Evolutionary conservation across 2,888 invertebrate genomes (phyloP).

Genomic region (Mimas tiliae): DNA sequence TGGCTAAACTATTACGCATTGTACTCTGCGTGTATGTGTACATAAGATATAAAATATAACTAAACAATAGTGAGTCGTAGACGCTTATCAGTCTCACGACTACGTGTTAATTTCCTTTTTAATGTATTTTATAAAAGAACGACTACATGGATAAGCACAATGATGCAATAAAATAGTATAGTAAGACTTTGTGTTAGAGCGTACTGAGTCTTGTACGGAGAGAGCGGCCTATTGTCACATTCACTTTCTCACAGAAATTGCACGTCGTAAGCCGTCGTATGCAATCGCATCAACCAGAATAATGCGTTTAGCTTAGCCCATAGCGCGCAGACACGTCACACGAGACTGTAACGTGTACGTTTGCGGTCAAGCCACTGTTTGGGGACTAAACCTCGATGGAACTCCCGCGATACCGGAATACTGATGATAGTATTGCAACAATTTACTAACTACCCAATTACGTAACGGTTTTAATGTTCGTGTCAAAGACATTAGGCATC

Average conservation of each 20-base stretch:
- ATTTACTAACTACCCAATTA: neutral
- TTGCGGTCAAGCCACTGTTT: too few relatives aligned
- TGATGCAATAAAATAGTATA: neutral
- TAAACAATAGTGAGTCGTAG: neutral
- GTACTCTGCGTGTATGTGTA: too few relatives aligned
- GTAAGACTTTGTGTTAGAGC: neutral
- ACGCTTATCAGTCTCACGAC: neutral
- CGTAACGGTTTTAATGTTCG: neutral
- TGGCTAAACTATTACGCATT: too few relatives aligned
- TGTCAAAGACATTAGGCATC: neutral
- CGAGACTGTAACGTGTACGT: too few relatives aligned
- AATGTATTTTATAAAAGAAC: too few relatives aligned
- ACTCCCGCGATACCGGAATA: constrained; percentile 17
- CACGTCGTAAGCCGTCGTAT: constrained; percentile 30
- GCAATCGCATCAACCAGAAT: constrained; percentile 33
- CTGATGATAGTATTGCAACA: constrained; percentile 24
- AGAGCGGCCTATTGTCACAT: constrained; percentile 49
- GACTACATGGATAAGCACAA: neutral
- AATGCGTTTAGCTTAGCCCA: neutral
- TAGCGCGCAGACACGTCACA: neutral
- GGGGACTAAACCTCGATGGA: constrained; percentile 14
- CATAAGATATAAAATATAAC: too few relatives aligned
- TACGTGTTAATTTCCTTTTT: neutral
- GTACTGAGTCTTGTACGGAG: constrained; percentile 39
- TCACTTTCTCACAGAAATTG: constrained; percentile 50